These are phyloP conservation scores for Connochaetes taurinus DNA, from an alignment of 2,113 vertebrate genomes.

Conservation along the genomic window DNA sequence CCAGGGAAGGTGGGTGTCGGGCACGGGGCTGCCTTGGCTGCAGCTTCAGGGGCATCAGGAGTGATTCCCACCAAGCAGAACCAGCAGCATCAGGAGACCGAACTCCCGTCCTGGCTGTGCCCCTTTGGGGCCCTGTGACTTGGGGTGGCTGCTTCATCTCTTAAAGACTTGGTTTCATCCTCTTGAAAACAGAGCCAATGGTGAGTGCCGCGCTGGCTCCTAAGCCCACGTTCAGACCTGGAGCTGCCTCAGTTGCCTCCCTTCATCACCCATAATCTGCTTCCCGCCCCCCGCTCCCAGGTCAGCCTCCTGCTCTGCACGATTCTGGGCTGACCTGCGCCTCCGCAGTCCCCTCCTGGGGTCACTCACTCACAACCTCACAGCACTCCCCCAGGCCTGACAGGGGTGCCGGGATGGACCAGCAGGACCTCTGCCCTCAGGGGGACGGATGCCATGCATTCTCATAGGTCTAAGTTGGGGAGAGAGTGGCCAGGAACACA, in stretches of 20 bases:
- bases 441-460: rapidly evolving
- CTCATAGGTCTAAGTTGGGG: background rate
- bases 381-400: rapidly evolving
- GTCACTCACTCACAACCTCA: rapidly evolving
- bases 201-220: rapidly evolving
- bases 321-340: rapidly evolving
- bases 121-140: background rate
- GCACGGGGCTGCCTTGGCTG: rapidly evolving
- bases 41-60: no score
- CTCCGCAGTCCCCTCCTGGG: background rate
- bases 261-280: background rate
- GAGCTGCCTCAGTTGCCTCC: rapidly evolving
- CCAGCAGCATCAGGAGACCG: rapidly evolving
- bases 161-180: background rate
- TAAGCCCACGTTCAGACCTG: rapidly evolving
- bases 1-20: rapidly evolving
- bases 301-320: background rate
- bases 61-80: background rate
- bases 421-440: background rate
- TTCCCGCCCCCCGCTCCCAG: rapidly evolving
- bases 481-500: background rate
- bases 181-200: rapidly evolving
- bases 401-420: background rate
- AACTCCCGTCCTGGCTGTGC: background rate
- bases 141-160: background rate